Evolutionary conservation across 2,113 vertebrate species (phyloP).

Genomic region (Myrmecophaga tridactyla): DNA sequence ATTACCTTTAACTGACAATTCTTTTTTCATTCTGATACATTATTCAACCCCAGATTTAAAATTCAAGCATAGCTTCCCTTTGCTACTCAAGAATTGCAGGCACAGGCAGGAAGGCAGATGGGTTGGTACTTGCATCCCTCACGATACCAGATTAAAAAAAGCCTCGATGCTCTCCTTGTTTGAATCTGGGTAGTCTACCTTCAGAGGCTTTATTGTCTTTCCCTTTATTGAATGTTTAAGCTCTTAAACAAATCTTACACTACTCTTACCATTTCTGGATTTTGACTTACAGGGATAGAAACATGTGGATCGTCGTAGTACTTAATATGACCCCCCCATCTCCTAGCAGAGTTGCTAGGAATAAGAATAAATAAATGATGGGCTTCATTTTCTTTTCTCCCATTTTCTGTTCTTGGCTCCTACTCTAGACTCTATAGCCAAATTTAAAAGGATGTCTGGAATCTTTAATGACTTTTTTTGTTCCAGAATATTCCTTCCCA

Average conservation of each 20-base stretch:
- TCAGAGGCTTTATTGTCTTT: not conserved
- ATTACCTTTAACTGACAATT: not conserved
- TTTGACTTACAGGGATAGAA: constrained; percentile 3
- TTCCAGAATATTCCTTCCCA: constrained; percentile 8
- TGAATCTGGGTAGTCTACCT: not conserved
- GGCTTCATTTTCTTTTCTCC: not conserved
- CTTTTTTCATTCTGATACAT: not conserved
- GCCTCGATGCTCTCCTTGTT: not conserved
- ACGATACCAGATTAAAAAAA: not conserved
- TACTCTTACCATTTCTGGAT: not conserved
- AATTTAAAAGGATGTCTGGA: constrained; percentile 8
- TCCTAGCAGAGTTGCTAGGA: not conserved
- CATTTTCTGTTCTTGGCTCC: not conserved
- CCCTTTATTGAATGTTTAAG: not conserved
- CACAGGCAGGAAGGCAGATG: not conserved
- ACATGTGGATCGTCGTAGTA: not conserved
- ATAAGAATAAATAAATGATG: not conserved
- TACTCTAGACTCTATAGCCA: not conserved
- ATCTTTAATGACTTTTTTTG: not conserved
- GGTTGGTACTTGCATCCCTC: not conserved
- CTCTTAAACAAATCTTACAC: not conserved
- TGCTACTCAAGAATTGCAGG: not conserved
- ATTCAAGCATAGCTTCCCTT: not conserved
- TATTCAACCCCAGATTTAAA: constrained; percentile 29
- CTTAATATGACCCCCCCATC: not conserved